Evolutionary conservation across 2,888 invertebrate genomes (phyloP).

Genomic region (Drosophila gaucha): DNA sequence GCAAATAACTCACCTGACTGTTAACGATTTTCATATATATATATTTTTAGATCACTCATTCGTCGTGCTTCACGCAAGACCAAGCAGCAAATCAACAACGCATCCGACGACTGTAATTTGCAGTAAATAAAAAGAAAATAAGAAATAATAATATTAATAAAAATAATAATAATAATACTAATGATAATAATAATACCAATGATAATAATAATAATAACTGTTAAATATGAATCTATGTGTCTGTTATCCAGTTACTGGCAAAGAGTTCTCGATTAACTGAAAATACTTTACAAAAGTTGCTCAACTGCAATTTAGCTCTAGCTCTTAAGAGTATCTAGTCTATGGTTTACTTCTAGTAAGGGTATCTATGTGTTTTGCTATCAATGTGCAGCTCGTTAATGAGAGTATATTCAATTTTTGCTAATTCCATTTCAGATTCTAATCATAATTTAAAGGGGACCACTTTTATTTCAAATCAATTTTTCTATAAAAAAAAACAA

Average conservation of each 20-base stretch:
- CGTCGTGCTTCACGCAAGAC: constrained; percentile 92
- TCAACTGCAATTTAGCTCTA: constrained; percentile 34
- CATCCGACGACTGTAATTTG: constrained; percentile 89
- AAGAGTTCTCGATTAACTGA: constrained; percentile 16
- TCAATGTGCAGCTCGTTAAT: no score
- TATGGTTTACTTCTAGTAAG: neutral
- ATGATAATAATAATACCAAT: constrained; percentile 17
- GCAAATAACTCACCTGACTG: neutral
- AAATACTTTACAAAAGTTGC: constrained; percentile 31
- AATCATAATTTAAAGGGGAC: constrained; percentile 42
- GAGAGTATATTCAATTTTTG: no score
- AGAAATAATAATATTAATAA: neutral
- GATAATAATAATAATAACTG: constrained; percentile 18
- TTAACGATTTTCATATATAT: neutral
- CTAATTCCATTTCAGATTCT: neutral
- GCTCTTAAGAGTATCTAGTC: neutral
- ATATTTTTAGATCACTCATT: constrained; percentile 88
- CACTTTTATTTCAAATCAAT: constrained; percentile 36
- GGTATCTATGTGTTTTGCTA: constrained; percentile 3
- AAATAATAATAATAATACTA: neutral
- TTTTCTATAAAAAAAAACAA: no score
- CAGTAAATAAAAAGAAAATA: constrained; percentile 86
- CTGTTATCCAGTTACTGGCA: neutral
- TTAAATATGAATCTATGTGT: constrained; percentile 8
- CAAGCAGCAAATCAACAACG: constrained; percentile 91